Evolutionary conservation across 2,113 vertebrate genomes (phyloP), one percentile per base, ranked within the genome.

Genomic region (Coreoperca whiteheadi): DNA sequence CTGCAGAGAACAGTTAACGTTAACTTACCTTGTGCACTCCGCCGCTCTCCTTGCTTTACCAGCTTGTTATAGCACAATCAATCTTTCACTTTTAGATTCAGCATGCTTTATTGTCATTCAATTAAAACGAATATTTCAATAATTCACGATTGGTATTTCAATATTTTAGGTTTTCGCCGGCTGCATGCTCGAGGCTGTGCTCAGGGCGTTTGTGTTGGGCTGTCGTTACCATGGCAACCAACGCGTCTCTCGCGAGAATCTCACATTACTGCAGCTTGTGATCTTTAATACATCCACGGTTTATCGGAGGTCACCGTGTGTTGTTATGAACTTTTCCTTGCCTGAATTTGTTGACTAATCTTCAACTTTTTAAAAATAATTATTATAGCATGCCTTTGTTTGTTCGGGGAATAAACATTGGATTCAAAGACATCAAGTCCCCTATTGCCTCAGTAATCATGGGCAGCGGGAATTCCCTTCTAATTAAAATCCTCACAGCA

Each of bases 401-500:
- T 87, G 69, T 79, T 84, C 46, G 1, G 75, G 69, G 78, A 84
- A 81, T 86, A 91, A 84, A 82, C 71, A 88, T 81, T 20, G 10
- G 56, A 85, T 83, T 88, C 76, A 91, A 90, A 89, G 73, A 74
- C 63, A 79, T 43, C 32, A 32, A 87, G 83, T 89, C 89, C 91
- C 89, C 41, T 82, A 74, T 81, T 83, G 87, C 77, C 71, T 79
- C 76, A 78, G 88, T 88, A 90, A 90, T 94, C 89, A 82, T 20
- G 65, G 80, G 90, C 84, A 87, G 88, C 88, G 87, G 91, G 92
- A 92, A 87, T 90, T 91, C 82, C 75, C 60, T 23, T 76, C 84
- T 91, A 92, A 93, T 94, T 91, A 90, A 92, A 92, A 88, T 88
- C 84, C 81, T 90, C 69, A 54, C 71, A 83, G 87, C 87, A 85